Conservation (phyloP, 2,113 vertebrate species). For the Serranochromis macrocephalus region DNA sequence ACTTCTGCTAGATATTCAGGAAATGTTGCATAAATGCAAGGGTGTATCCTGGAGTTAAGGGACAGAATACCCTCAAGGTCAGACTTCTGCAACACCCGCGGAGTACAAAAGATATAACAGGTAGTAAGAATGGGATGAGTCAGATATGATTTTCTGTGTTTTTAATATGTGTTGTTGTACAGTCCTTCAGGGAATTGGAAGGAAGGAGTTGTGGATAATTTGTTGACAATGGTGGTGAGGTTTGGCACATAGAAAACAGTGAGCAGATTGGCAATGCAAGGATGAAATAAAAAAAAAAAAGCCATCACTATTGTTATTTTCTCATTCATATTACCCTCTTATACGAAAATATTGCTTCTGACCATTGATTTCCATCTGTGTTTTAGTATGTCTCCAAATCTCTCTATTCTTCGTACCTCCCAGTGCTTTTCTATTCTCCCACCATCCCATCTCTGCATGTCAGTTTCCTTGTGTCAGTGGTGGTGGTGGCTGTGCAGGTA, state of each 20-base stretch:
- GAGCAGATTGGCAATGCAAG: neutral
- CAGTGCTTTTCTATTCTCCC: neutral
- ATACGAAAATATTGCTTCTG: neutral
- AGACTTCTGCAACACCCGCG: neutral
- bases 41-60: neutral
- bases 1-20: neutral
- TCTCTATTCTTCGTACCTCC: neutral
- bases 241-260: neutral
- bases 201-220: neutral
- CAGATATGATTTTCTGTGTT: neutral
- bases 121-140: neutral
- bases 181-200: neutral
- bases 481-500: constrained; percentile 40
- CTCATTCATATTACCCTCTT: neutral
- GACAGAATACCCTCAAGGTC: neutral
- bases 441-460: neutral
- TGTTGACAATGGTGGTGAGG: neutral
- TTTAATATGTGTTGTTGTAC: neutral
- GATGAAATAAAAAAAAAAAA: neutral
- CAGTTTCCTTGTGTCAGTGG: constrained; percentile 18
- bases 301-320: neutral
- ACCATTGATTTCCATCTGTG: neutral
- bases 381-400: neutral
- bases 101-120: neutral
- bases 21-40: neutral